phyloP scores from a whole-genome alignment of 2,888 invertebrate genomes.

The Brachyptera putata region DNA sequence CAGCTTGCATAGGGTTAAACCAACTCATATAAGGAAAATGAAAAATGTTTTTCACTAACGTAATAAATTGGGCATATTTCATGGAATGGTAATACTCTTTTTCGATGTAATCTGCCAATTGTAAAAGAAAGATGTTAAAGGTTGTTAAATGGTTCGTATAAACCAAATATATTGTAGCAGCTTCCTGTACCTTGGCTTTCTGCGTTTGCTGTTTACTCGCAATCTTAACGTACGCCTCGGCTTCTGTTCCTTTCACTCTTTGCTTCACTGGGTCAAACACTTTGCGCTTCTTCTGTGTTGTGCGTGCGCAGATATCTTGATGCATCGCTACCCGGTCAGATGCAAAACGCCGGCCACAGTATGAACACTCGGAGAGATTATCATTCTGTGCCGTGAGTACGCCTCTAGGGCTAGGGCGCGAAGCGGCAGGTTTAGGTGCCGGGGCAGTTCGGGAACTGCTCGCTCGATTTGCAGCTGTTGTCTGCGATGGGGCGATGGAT shows the following conservation, averaged over 20 bases:
- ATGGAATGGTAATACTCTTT: too few relatives aligned
- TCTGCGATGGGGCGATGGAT: background rate
- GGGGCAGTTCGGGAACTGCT: background rate
- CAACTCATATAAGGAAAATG: too few relatives aligned
- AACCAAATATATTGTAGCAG: too few relatives aligned
- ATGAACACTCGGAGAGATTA: slow-evolving; percentile 57
- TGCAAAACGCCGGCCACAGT: slow-evolving; percentile 78
- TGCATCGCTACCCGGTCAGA: slow-evolving; percentile 77
- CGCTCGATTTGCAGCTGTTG: background rate
- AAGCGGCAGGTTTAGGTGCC: background rate
- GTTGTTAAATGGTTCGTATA: too few relatives aligned
- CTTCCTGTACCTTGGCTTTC: slow-evolving; percentile 23
- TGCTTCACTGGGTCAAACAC: slow-evolving; percentile 88
- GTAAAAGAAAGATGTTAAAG: too few relatives aligned
- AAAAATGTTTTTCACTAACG: too few relatives aligned
- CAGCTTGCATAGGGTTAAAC: too few relatives aligned
- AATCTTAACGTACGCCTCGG: slow-evolving; percentile 65
- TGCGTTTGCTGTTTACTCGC: slow-evolving; percentile 37
- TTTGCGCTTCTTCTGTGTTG: slow-evolving; percentile 77
- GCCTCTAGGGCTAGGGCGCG: background rate
- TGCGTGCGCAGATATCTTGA: slow-evolving; percentile 77
- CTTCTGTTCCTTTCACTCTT: slow-evolving; percentile 85
- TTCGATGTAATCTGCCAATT: too few relatives aligned
- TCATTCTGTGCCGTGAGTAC: slow-evolving; percentile 40
- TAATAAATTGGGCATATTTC: too few relatives aligned